Evolutionary conservation across 2,888 invertebrate species (phyloP), one percentile per base, ranked within the genome.

Genomic region (Drosophila antonietae): DNA sequence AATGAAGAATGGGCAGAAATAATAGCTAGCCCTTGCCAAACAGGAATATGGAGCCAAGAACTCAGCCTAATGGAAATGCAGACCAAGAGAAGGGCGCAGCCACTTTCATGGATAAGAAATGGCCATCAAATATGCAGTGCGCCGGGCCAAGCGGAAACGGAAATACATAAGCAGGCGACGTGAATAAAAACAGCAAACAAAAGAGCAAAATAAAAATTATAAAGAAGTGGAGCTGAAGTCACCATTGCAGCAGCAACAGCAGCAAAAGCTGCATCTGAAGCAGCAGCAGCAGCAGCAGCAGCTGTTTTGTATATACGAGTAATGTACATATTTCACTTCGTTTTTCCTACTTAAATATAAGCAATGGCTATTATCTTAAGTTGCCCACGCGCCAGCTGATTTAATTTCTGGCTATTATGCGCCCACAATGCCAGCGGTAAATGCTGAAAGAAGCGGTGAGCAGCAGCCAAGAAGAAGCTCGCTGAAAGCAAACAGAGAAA

Each of bases 361-460:
- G 85, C 88, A 89, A 84, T 85, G 82, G 88, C 86, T 89, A 88
- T 90, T 89, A 85, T 89, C 89, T 89, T 80, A 86, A 86, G 90
- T 88, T 86, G 77, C 68, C 86, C 90, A 88, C 73, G 88, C 86
- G 88, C 80, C 73, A 47, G 80, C 86, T 85, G 88, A 86, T 86
- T 86, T 86, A 89, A 86, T 86, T 86, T 89, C 83, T 72, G 86
- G 66, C 86, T 88, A 88, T 88, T 82, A 86, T 86, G 86, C 75
- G 73, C 83, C 86, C 88, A 89, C 86, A 86, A 88, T 82, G 73
- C 67, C 69, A 78, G 63, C 84, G 88, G 84, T 88, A 83, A 88
- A 68, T 65, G 81, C 56, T 63, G 61, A 64, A 56, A 55, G 52
- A 60, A 47, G 33, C 53, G 44, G 47, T 46, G 41, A 41, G 57